Base-by-base conservation (phyloP, 2,113 vertebrate genomes). In the Menidia beryllina region DNA sequence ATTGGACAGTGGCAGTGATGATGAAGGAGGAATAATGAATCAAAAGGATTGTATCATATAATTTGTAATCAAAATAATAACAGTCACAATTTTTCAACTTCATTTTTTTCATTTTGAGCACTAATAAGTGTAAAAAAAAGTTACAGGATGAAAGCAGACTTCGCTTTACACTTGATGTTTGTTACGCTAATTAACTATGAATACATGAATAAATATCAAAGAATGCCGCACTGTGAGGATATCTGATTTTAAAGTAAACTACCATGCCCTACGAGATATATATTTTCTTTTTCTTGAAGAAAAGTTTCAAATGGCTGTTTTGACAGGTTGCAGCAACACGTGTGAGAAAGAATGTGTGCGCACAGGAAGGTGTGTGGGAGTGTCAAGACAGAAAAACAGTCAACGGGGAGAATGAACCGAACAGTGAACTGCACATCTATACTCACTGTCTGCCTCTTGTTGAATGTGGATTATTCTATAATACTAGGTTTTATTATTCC, bases 311-410 rank as follows among this genome's bases (percentile, higher is more conserved):
- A 70, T 72, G 69, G 52, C 34, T 80, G 58, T 67, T 71, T 65
- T 84, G 43, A 77, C 51, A 60, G 43, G 43, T 24, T 36, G 63
- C 53, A 75, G 58, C 58, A 60, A 59, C 47, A 72, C 55, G 64
- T 15, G 64, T 47, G 51, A 54, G 23, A 24, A 23, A 23, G 20
- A n/a, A 47, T 55, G 52, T 26, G 48, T 47, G 53, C 27, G 24
- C 30, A 71, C 49, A 61, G 74, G 39, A 64, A 73, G 47, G 52
- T 83, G 77, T 72, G 83, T 90, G 79, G 81, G 85, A 66, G 86
- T 85, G 75, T 59, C 69, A 75, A 72, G 56, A 65, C 64, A 85
- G 79, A 66, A 83, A 82, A 85, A 69, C 62, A 73, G 70, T 65
- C 63, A 69, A 65, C 45, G 43, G 48, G 56, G 63, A 83, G 38